phyloP scores from a whole-genome alignment of 2,797 vertebrate genomes.

The Pseudochaenichthys georgianus region DNA sequence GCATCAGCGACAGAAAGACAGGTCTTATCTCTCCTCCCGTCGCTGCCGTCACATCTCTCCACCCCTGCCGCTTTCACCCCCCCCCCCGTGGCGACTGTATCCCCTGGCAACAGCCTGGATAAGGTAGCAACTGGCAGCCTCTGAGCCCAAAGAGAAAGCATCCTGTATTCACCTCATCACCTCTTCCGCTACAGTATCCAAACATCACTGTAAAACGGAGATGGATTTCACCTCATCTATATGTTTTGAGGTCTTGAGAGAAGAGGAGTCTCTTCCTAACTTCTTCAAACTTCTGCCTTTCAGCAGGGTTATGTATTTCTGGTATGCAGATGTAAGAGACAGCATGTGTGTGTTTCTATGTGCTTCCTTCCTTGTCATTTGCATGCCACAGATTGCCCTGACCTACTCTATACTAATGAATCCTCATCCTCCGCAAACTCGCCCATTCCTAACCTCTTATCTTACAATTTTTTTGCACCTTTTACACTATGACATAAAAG shows the following conservation, averaged over 20 bases:
- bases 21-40: constrained; percentile 44
- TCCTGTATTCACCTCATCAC: constrained; percentile 6
- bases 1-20: constrained; percentile 27
- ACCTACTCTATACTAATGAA: constrained; percentile 35
- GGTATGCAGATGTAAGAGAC: constrained; percentile 16
- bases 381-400: constrained; percentile 19
- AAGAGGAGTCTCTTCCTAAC: constrained; percentile 1
- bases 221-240: background rate
- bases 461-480: background rate
- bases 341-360: background rate
- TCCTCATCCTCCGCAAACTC: constrained; percentile 21
- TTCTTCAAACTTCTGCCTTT: constrained; percentile 17
- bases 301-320: constrained; percentile 43
- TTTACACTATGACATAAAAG: background rate
- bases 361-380: constrained; percentile 24
- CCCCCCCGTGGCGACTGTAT: constrained; percentile 49
- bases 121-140: constrained; percentile 69
- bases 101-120: constrained; percentile 77
- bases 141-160: constrained; percentile 35
- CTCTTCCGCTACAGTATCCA: constrained; percentile 4
- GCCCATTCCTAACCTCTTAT: background rate
- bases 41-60: constrained; percentile 59
- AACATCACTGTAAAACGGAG: no score
- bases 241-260: background rate
- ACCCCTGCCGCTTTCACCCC: constrained; percentile 21